phyloP scores from a whole-genome alignment of 2,113 vertebrate species.

The Opisthocomus hoazin region DNA sequence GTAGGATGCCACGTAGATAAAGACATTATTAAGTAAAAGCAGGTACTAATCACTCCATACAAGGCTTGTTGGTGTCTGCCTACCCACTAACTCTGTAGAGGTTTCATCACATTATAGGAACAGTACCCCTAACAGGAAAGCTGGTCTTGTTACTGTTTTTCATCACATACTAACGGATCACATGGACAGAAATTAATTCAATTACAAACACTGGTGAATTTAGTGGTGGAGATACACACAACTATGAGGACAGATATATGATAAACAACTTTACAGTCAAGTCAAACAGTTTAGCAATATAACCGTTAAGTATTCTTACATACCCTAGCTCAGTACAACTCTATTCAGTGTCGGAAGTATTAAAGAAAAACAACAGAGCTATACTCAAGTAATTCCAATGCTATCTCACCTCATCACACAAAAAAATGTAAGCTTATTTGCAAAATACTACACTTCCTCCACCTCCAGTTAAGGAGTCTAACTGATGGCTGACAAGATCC shows the following conservation, averaged over 20 bases:
- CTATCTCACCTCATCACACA: not conserved
- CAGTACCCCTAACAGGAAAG: not conserved
- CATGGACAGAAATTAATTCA: not conserved
- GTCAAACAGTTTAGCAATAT: not conserved
- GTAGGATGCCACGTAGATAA: not conserved
- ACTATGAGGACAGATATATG: not conserved
- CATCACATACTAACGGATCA: not conserved
- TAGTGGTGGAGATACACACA: not conserved
- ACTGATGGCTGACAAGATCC: not conserved
- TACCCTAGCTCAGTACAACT: not conserved
- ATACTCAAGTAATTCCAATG: not conserved
- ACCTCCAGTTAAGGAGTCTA: not conserved
- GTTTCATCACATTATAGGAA: not conserved
- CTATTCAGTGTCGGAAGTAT: not conserved
- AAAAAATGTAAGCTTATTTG: not conserved
- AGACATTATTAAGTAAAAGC: not conserved
- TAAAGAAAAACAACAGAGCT: not conserved
- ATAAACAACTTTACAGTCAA: not conserved
- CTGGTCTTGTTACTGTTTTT: not conserved
- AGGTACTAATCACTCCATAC: not conserved
- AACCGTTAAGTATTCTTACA: not conserved
- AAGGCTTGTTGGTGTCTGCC: not conserved
- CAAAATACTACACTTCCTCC: not conserved
- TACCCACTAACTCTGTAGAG: not conserved
- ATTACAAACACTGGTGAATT: not conserved